Evolutionary conservation across 2,888 invertebrate species (phyloP).

Genomic region (Beris chalybata): DNA sequence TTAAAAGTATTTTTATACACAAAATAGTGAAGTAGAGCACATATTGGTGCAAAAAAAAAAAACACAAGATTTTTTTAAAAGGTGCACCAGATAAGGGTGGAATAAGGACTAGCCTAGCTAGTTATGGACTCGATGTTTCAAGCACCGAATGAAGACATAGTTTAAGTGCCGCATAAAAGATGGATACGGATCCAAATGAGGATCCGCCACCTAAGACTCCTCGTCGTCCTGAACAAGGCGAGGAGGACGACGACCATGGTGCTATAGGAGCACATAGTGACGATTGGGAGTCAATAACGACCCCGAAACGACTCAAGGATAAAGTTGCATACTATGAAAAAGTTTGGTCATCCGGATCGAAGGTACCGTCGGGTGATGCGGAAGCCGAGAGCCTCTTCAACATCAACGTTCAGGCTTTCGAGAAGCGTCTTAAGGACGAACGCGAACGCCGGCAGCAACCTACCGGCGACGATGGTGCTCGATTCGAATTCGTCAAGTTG

Average conservation of each 20-base stretch:
- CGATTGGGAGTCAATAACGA: conserved; percentile 37
- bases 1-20: not conserved
- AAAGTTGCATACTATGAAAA: conserved; percentile 80
- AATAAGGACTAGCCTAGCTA: no score
- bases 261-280: conserved; percentile 40
- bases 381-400: conserved; percentile 54
- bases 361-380: conserved; percentile 51
- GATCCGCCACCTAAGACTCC: conserved; percentile 30
- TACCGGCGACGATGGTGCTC: conserved; percentile 58
- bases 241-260: conserved; percentile 33
- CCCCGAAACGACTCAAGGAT: conserved; percentile 64
- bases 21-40: no score
- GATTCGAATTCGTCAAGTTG: conserved; percentile 64
- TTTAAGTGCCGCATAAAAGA: not conserved
- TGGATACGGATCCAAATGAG: conserved; percentile 34
- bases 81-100: no score
- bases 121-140: no score
- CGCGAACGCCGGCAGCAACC: conserved; percentile 58
- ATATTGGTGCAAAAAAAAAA: no score
- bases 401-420: conserved; percentile 64
- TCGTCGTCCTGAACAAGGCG: conserved; percentile 10
- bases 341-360: conserved; percentile 65
- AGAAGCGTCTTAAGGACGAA: conserved; percentile 61
- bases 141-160: not conserved
- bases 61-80: no score